Conservation (phyloP, 2,113 vertebrate species). For the Melanostigma gelatinosum region DNA sequence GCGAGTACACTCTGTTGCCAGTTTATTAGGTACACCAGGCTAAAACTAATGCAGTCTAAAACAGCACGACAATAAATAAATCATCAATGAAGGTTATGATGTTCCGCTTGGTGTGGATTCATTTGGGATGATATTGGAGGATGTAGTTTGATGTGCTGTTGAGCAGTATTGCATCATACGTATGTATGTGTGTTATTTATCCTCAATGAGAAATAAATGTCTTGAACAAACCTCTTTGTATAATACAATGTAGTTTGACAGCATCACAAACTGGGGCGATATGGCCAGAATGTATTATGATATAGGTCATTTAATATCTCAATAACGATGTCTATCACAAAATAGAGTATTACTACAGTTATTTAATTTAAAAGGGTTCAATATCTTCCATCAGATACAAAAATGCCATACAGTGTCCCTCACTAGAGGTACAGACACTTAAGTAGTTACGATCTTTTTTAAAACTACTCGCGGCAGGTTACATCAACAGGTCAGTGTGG, state of each 20-base stretch:
- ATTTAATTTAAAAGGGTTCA: neutral
- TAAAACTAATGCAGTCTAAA: neutral
- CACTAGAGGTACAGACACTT: neutral
- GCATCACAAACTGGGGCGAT: neutral
- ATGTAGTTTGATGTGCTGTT: too few relatives aligned
- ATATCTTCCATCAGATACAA: neutral
- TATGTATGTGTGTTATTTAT: neutral
- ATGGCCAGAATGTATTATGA: too few relatives aligned
- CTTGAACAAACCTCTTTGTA: neutral
- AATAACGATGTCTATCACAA: too few relatives aligned
- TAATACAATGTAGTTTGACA: neutral
- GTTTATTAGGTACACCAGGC: neutral
- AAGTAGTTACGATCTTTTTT: neutral
- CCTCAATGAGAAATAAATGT: neutral
- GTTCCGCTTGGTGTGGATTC: neutral
- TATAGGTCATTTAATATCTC: too few relatives aligned
- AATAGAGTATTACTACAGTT: neutral
- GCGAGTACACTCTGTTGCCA: neutral
- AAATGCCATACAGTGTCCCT: neutral
- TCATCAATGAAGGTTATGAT: neutral
- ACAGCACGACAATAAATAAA: neutral
- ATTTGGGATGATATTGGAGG: too few relatives aligned
- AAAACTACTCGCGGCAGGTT: neutral
- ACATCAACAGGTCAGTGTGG: neutral
- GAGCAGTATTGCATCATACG: too few relatives aligned